These are phyloP conservation scores for Odontamblyopus rebecca DNA, from an alignment of 2,797 vertebrate species.

Conservation along the genomic window DNA sequence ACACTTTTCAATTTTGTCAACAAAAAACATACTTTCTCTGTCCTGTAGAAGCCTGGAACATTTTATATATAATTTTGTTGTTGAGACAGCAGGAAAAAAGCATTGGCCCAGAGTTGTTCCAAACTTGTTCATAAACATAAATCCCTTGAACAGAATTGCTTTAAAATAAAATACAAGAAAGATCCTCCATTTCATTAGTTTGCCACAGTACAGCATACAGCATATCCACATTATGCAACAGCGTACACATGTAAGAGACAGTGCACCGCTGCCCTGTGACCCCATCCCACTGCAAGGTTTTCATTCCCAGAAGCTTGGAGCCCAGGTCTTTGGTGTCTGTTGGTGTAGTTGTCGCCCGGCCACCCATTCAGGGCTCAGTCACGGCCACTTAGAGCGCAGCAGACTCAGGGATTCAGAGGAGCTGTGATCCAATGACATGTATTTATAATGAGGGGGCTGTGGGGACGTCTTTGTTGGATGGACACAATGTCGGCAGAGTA, in stretches of 20 bases:
- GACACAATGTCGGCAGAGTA: conserved; percentile 71
- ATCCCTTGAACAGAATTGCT: conserved; percentile 15
- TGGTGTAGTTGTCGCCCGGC: conserved; percentile 71
- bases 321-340: conserved; percentile 48
- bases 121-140: conserved; percentile 29
- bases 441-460: conserved; percentile 80
- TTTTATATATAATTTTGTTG: conserved; percentile 57
- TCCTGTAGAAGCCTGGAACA: conserved; percentile 43
- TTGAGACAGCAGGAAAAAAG: conserved; percentile 67
- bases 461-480: conserved; percentile 78
- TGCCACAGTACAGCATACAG: conserved; percentile 9
- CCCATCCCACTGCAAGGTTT: conserved; percentile 62
- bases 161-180: not conserved
- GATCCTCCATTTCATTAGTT: conserved; percentile 14
- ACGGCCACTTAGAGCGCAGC: conserved; percentile 80
- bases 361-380: conserved; percentile 82
- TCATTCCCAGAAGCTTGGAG: conserved; percentile 73
- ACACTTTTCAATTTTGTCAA: conserved; percentile 58
- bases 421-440: conserved; percentile 84
- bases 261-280: conserved; percentile 59
- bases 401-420: conserved; percentile 76
- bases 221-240: conserved; percentile 11
- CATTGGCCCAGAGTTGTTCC: conserved; percentile 66
- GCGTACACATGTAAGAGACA: conserved; percentile 46
- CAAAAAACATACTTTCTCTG: conserved; percentile 53